Percentiles rank a stretch among this genome's conserved stretches.
These are phyloP conservation scores for Eonycteris spelaea DNA, from an alignment of 2,113 vertebrate genomes.

Conservation along the genomic window DNA sequence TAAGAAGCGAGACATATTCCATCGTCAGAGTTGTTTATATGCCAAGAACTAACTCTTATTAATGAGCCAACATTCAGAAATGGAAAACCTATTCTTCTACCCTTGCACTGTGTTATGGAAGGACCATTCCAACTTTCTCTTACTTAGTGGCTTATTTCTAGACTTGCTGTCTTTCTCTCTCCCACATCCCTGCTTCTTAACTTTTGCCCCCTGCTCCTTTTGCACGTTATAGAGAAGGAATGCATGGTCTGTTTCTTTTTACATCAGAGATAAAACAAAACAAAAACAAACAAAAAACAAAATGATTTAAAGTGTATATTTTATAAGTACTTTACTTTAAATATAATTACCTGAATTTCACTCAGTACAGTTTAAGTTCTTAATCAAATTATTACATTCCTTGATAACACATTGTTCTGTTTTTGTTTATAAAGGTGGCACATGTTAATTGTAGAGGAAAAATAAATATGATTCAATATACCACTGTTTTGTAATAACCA, in stretches of 20 bases:
- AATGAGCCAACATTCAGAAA: constrained; percentile 4
- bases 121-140: background rate
- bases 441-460: background rate
- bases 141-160: background rate
- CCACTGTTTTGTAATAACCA: background rate
- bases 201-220: background rate
- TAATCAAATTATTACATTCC: background rate
- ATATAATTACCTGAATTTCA: background rate
- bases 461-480: background rate
- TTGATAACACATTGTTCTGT: background rate
- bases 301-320: background rate
- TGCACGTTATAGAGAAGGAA: background rate
- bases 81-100: background rate
- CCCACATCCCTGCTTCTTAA: background rate
- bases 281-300: too few species aligned
- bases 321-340: constrained; percentile 8
- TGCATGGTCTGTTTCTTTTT: background rate
- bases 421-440: background rate
- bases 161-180: background rate
- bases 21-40: constrained; percentile 38
- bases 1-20: constrained; percentile 36
- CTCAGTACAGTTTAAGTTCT: background rate
- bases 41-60: constrained; percentile 52
- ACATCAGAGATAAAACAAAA: background rate
- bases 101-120: background rate